These are phyloP conservation scores for Listronotus oregonensis DNA, from an alignment of 1,140 invertebrate genomes.

Conservation along the genomic window DNA sequence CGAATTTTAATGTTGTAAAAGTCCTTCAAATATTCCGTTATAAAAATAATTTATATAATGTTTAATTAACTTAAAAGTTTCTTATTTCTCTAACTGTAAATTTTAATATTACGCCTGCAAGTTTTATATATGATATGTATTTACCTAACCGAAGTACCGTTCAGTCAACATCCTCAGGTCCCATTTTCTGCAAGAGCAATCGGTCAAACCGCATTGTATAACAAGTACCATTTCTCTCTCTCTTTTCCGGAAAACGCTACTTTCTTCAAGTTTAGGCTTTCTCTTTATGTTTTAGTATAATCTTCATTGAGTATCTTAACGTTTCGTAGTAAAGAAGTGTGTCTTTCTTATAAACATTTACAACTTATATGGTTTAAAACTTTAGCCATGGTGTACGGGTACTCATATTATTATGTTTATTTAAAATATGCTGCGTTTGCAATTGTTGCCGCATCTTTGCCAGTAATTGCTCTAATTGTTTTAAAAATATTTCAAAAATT, in stretches of 20 bases:
- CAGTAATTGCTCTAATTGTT: constrained; percentile 39
- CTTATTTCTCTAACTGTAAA: too few relatives aligned
- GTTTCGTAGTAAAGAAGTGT: constrained; percentile 1
- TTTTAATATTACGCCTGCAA: too few relatives aligned
- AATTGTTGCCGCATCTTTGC: constrained; percentile 33
- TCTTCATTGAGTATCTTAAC: constrained; percentile 2
- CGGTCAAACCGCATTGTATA: constrained; percentile 4
- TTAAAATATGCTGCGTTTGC: constrained; percentile 43
- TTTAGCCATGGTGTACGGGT: constrained; percentile 24
- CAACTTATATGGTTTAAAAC: background rate
- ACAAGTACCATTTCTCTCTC: constrained; percentile 44
- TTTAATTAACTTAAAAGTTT: too few relatives aligned
- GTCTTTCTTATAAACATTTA: background rate
- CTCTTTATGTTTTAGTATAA: background rate
- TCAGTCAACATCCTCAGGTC: background rate
- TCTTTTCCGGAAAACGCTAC: constrained; percentile 12
- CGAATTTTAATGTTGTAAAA: too few relatives aligned
- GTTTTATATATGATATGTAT: too few relatives aligned
- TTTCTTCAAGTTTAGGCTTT: constrained; percentile 34
- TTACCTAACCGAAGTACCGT: background rate
- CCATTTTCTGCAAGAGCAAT: background rate
- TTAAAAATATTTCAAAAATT: constrained; percentile 46
- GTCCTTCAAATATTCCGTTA: too few relatives aligned
- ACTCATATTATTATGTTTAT: constrained; percentile 37
- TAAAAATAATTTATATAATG: too few relatives aligned